Conservation (phyloP, 2,797 vertebrate genomes). For the Poeciliopsis infans region DNA sequence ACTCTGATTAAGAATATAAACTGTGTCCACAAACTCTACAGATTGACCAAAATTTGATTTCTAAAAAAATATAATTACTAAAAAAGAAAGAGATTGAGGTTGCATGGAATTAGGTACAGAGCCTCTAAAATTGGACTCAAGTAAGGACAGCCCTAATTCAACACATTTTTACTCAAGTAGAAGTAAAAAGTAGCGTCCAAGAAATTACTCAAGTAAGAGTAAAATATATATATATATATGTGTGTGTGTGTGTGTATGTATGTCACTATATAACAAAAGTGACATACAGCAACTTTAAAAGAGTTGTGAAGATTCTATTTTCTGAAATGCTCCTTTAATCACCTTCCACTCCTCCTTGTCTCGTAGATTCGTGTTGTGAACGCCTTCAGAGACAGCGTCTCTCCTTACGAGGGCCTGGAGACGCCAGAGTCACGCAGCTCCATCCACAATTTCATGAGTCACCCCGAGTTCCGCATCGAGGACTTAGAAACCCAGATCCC, state of each 20-base stretch:
- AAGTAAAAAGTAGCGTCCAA: too few relatives aligned
- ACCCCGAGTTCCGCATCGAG: slow-evolving; percentile 96
- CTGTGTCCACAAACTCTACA: background rate
- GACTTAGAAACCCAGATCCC: slow-evolving; percentile 93
- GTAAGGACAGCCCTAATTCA: too few relatives aligned
- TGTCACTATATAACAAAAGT: too few relatives aligned
- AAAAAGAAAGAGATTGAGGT: too few relatives aligned
- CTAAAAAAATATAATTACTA: background rate
- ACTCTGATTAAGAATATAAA: background rate
- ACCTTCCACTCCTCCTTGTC: slow-evolving; percentile 4
- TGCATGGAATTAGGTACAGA: too few relatives aligned
- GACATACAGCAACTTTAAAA: background rate
- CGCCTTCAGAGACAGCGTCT: slow-evolving; percentile 92
- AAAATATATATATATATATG: too few relatives aligned
- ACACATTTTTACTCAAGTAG: too few relatives aligned
- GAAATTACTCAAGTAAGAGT: too few relatives aligned
- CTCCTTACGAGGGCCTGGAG: slow-evolving; percentile 97
- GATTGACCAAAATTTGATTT: background rate
- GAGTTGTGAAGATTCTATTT: background rate
- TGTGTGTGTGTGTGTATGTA: too few relatives aligned
- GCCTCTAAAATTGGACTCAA: too few relatives aligned
- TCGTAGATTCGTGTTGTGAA: slow-evolving; percentile 96
- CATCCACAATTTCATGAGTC: slow-evolving; percentile 99
- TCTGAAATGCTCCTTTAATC: background rate
- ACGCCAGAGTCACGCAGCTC: slow-evolving; percentile 96